Percentiles rank a stretch among this genome's conserved stretches.
phyloP scores from a whole-genome alignment of 1,140 invertebrate species.

The Pygmarrhopalites habei region DNA sequence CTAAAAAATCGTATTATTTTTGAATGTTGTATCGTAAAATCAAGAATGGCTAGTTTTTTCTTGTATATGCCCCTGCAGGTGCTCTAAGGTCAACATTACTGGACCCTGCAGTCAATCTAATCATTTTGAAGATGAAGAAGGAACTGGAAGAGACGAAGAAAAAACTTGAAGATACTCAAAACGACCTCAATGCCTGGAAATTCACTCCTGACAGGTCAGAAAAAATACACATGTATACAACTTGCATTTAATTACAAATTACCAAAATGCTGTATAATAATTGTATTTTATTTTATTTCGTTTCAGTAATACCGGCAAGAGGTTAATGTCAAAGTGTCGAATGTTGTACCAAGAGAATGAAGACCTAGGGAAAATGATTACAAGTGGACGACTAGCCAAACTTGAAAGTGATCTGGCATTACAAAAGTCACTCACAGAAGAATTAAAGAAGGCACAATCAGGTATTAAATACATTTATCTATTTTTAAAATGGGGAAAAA shows the following conservation, averaged over 20 bases:
- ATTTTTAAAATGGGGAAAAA: too few relatives aligned
- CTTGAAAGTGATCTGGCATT: slow-evolving; percentile 90
- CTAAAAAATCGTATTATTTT: too few relatives aligned
- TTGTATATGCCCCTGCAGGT: slow-evolving; percentile 64
- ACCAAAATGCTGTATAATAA: slow-evolving; percentile 17
- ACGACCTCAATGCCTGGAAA: slow-evolving; percentile 96
- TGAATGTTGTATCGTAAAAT: too few relatives aligned
- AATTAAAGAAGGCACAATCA: slow-evolving; percentile 94
- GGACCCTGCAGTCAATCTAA: slow-evolving; percentile 91
- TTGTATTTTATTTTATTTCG: slow-evolving; percentile 20
- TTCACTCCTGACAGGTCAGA: slow-evolving; percentile 86
- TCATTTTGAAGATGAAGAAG: slow-evolving; percentile 83
- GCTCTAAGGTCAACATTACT: slow-evolving; percentile 73
- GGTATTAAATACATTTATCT: too few relatives aligned
- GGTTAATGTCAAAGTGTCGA: slow-evolving; percentile 94
- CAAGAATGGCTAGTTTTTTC: too few relatives aligned
- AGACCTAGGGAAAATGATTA: slow-evolving; percentile 90
- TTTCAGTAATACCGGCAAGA: slow-evolving; percentile 83
- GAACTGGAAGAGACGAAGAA: slow-evolving; percentile 82
- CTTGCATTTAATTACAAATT: slow-evolving; percentile 11
- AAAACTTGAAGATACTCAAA: slow-evolving; percentile 92
- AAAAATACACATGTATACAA: neutral
- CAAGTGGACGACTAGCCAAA: slow-evolving; percentile 88
- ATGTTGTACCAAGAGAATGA: slow-evolving; percentile 97
- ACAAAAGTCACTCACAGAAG: slow-evolving; percentile 90